Conservation (phyloP, 2,113 vertebrate species). For the Colaptes auratus region DNA sequence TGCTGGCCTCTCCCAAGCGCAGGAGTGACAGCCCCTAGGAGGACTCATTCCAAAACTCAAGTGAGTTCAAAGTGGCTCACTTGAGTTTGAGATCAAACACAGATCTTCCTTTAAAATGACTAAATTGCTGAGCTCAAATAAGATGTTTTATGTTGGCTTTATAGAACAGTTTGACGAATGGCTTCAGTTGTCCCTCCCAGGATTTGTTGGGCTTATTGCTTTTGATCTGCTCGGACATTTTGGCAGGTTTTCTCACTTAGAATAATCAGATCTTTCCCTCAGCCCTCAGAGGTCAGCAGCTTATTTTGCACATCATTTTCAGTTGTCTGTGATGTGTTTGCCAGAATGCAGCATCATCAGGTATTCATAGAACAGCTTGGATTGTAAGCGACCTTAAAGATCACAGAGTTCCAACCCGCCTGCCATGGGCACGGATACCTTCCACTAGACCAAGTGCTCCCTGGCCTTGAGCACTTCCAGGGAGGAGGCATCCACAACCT, state of each 20-base stretch:
- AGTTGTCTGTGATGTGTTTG: not conserved
- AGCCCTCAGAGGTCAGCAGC: not conserved
- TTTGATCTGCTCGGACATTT: not conserved
- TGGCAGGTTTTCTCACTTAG: not conserved
- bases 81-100: not conserved
- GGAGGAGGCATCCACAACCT: too few species aligned
- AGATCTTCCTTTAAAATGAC: not conserved
- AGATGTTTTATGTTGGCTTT: not conserved
- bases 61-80: not conserved
- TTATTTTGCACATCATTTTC: not conserved
- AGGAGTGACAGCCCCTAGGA: not conserved
- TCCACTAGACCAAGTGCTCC: too few species aligned
- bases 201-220: not conserved
- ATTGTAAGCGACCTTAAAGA: too few species aligned
- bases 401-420: too few species aligned
- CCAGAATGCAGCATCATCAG: not conserved
- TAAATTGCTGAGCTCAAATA: not conserved
- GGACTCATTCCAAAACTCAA: not conserved
- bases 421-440: too few species aligned
- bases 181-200: not conserved
- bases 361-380: too few species aligned
- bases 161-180: not conserved
- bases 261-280: not conserved
- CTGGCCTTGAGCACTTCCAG: too few species aligned
- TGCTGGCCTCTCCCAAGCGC: too few species aligned